A percentile compares a stretch with the other conserved stretches of the same genome.
Evolutionary conservation across 2,797 vertebrate genomes (phyloP).

Genomic region (Clarias fuscus): DNA sequence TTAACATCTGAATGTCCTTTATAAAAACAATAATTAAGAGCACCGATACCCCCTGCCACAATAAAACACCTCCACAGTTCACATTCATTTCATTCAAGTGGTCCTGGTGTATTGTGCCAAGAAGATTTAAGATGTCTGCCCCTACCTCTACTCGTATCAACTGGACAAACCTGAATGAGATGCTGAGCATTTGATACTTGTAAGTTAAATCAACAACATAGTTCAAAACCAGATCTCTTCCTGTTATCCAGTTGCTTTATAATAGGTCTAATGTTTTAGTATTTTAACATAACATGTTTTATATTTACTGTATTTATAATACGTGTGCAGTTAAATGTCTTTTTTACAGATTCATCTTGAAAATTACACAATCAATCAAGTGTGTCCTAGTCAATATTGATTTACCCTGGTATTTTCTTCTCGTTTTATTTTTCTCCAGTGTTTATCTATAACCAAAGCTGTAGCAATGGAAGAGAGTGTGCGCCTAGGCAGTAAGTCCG

Average conservation of each 20-base stretch:
- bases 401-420: not conserved
- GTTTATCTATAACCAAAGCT: constrained; percentile 56
- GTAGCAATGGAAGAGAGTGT: constrained; percentile 53
- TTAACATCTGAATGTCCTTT: constrained; percentile 21
- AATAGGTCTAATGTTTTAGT: not conserved
- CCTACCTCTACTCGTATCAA: constrained; percentile 64
- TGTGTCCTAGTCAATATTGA: not conserved
- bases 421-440: constrained; percentile 58
- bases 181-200: constrained; percentile 67
- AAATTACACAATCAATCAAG: not conserved
- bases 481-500: constrained; percentile 34
- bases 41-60: constrained; percentile 7
- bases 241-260: not conserved
- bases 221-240: constrained; percentile 2
- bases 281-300: not conserved
- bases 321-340: not conserved
- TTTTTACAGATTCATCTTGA: not conserved
- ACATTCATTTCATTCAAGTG: constrained; percentile 61
- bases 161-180: constrained; percentile 61
- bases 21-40: constrained; percentile 17
- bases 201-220: constrained; percentile 68
- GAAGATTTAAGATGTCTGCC: constrained; percentile 74
- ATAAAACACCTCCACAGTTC: constrained; percentile 52
- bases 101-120: constrained; percentile 70
- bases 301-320: not conserved